These are phyloP conservation scores for Yasuhikotakia modesta DNA, from an alignment of 2,797 vertebrate genomes.

Conservation along the genomic window DNA sequence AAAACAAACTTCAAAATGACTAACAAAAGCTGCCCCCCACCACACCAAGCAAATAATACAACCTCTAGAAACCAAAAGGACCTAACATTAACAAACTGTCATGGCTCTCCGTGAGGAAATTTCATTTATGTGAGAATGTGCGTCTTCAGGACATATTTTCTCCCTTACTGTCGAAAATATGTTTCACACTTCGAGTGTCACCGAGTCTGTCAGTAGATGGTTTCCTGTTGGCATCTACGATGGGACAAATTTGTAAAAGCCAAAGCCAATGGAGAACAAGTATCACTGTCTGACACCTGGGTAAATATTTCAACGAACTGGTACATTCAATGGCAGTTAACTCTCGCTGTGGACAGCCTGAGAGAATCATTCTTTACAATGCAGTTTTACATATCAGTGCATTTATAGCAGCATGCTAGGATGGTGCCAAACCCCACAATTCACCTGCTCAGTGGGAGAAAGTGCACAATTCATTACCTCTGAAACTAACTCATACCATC, in stretches of 20 bases:
- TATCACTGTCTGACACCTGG: conserved; percentile 55
- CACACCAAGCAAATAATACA: conserved; percentile 57
- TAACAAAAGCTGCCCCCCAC: conserved; percentile 69
- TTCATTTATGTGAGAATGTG: conserved; percentile 65
- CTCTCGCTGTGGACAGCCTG: conserved; percentile 2
- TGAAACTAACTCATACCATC: conserved; percentile 30
- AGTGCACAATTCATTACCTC: conserved; percentile 45
- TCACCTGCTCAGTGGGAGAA: conserved; percentile 42
- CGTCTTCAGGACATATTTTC: conserved; percentile 44
- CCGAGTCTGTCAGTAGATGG: conserved; percentile 51
- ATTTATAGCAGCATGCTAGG: conserved; percentile 21
- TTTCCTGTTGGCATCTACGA: conserved; percentile 62
- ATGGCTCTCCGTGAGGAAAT: conserved; percentile 66
- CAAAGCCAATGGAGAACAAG: conserved; percentile 58
- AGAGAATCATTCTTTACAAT: conserved; percentile 13
- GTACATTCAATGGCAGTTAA: conserved; percentile 54
- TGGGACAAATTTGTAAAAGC: conserved; percentile 69
- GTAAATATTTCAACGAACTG: conserved; percentile 61
- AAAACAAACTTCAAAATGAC: conserved; percentile 75
- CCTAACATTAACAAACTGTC: conserved; percentile 73
- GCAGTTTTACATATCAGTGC: conserved; percentile 13
- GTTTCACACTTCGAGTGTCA: conserved; percentile 62
- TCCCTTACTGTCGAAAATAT: conserved; percentile 53
- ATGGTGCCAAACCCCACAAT: conserved; percentile 18
- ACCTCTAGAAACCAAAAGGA: conserved; percentile 67